Conservation (phyloP, 2,888 invertebrate genomes). For the Oxycera nigricornis region DNA sequence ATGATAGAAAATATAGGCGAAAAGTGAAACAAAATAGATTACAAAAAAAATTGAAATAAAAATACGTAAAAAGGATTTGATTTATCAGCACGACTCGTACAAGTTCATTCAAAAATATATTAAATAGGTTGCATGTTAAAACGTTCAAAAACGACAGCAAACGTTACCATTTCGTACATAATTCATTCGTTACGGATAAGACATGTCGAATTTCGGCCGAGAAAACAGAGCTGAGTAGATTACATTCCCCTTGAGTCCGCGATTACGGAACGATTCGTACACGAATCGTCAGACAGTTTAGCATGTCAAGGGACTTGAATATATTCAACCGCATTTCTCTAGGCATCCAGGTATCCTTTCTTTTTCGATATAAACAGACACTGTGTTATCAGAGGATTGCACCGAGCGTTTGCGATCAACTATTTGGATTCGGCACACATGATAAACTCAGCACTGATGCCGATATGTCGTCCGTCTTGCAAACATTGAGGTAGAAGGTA, state of each 20-base stretch:
- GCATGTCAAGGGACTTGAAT: not conserved
- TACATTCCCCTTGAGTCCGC: slow-evolving; percentile 1
- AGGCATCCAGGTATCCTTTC: too few relatives aligned
- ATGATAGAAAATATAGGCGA: not conserved
- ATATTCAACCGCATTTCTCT: not conserved
- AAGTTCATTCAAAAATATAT: slow-evolving; percentile 18
- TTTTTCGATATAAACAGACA: not conserved
- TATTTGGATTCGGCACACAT: not conserved
- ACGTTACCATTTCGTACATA: not conserved
- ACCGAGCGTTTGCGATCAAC: not conserved
- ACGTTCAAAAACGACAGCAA: slow-evolving; percentile 9
- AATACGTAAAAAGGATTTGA: not conserved
- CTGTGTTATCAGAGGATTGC: not conserved
- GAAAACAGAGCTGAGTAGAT: not conserved
- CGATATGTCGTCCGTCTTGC: not conserved
- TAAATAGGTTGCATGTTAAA: slow-evolving; percentile 1
- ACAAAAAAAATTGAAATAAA: not conserved
- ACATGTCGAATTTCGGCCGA: not conserved
- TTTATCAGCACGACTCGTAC: not conserved
- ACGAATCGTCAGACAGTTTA: not conserved
- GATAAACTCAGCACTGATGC: not conserved
- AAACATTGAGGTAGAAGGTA: not conserved
- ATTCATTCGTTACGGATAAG: not conserved
- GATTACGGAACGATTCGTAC: not conserved
- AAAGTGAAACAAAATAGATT: not conserved